Evolutionary conservation across 2,113 vertebrate genomes (phyloP), one percentile per base, ranked within the genome.

Genomic region (Eurypyga helias): DNA sequence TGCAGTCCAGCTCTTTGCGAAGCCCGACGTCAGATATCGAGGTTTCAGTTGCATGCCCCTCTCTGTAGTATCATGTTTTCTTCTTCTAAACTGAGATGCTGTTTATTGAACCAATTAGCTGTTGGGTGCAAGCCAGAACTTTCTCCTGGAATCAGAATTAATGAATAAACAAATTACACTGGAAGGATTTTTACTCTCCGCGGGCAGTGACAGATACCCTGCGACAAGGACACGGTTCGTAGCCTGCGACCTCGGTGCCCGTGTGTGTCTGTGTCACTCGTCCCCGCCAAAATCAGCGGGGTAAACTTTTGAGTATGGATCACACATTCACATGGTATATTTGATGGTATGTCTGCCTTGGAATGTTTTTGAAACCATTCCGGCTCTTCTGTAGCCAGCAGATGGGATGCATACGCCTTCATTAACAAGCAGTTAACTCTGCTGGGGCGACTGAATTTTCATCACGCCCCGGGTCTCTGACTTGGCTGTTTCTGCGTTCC

Each of bases 391-490:
- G 90, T 43, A 92, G 90, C 89, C 86, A 90, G 94, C 95, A 96
- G 96, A 97, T 96, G 96, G 96, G 95, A 93, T 89, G 92, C 93
- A 95, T 66, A 86, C 92, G 90, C 95, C 97, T 96, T 96, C 86
- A 78, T 96, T 96, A 96, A 66, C 86, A 87, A 67, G 95, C 90
- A 91, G 88, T 97, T 97, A 93, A 86, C 96, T 95, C 90, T 0
- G 4, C 82, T 95, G 93, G 29, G 95, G 75, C 4, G 67, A 21
- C 80, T 77, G 86, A 89, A 73, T 95, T 92, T 95, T 46, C 88
- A 86, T 96, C 85, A 81, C 11, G 64, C 85, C 80, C 79, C 0
- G 5, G 91, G 83, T 95, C 95, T 89, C 85, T 90, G 95, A 75
- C 93, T 96, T 92, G 90, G 90, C 95, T 93, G 76, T 97, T 81